Percentiles rank a stretch among this genome's conserved stretches.
Conservation (phyloP, 1,140 invertebrate genomes). For the Babylonia areolata region DNA sequence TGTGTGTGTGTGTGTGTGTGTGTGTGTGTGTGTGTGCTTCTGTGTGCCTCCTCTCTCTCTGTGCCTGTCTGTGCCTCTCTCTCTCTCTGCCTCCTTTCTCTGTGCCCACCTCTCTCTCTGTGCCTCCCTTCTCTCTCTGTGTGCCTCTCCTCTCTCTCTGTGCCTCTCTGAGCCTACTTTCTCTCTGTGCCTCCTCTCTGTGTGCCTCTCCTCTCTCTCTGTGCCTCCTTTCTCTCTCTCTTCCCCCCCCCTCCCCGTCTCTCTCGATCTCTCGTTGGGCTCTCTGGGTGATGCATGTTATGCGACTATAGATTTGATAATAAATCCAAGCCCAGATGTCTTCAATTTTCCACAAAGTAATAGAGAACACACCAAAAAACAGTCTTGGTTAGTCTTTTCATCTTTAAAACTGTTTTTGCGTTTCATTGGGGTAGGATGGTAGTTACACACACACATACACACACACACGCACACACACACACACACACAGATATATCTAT, state of each 20-base stretch:
- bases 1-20: background rate
- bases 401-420: too few relatives aligned
- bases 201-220: background rate
- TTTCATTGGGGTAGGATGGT: too few relatives aligned
- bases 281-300: too few relatives aligned
- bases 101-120: background rate
- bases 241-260: background rate
- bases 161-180: background rate
- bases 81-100: background rate
- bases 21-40: background rate
- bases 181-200: background rate
- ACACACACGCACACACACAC: too few relatives aligned
- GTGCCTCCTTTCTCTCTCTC: constrained; percentile 11
- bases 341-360: too few relatives aligned
- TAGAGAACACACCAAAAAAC: too few relatives aligned
- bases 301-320: too few relatives aligned
- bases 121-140: background rate
- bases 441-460: too few relatives aligned
- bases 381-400: too few relatives aligned
- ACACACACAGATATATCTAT: too few relatives aligned
- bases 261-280: too few relatives aligned
- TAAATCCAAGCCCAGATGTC: too few relatives aligned
- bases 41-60: background rate
- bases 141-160: background rate
- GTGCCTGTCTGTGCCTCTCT: background rate